Evolutionary conservation across 2,113 vertebrate species (phyloP).

Genomic region (Pelobates fuscus): DNA sequence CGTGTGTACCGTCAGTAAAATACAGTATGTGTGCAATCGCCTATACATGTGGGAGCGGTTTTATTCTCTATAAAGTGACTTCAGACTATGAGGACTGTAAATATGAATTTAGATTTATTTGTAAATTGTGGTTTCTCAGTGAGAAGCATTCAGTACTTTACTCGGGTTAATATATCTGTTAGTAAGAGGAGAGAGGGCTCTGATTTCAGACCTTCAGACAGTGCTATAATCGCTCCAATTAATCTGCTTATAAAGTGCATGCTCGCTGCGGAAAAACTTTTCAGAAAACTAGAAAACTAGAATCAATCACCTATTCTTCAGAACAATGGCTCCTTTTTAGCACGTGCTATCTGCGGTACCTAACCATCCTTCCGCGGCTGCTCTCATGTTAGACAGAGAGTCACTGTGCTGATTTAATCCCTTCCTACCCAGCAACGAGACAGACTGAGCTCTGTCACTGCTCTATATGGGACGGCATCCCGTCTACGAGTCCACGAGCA

Average conservation of each 20-base stretch:
- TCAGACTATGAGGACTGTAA: no score
- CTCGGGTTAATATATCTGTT: no score
- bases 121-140: no score
- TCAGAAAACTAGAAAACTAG: slow-evolving; percentile 5
- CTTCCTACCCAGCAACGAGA: neutral
- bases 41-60: no score
- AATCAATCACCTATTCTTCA: slow-evolving; percentile 37
- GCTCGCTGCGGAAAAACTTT: slow-evolving; percentile 3
- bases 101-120: no score
- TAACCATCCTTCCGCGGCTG: neutral
- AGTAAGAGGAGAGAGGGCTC: neutral
- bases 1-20: no score
- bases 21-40: no score
- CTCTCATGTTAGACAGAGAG: slow-evolving; percentile 1
- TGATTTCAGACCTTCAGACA: slow-evolving; percentile 13
- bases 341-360: neutral
- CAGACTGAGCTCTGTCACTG: no score
- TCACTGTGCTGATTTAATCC: slow-evolving; percentile 9
- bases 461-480: no score
- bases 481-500: no score
- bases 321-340: slow-evolving; percentile 29
- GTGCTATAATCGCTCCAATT: slow-evolving; percentile 21
- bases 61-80: no score
- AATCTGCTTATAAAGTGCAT: slow-evolving; percentile 30
- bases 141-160: no score